These are phyloP conservation scores for Pseudomyrmex pallidus DNA, from an alignment of 1,140 invertebrate species.

Conservation along the genomic window DNA sequence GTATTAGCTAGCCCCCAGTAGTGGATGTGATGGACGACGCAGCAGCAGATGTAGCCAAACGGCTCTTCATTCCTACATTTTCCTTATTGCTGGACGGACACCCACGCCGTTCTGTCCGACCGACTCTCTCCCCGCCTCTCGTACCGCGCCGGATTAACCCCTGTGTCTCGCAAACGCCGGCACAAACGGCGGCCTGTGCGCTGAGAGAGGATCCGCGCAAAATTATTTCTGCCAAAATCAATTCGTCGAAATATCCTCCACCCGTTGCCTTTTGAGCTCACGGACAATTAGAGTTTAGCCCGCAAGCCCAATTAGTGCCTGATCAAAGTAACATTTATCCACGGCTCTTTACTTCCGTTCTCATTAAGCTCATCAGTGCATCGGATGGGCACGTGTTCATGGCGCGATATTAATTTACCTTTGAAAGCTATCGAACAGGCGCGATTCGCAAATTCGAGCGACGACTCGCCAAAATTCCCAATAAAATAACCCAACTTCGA, in stretches of 20 bases:
- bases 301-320: slow-evolving; percentile 74
- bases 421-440: slow-evolving; percentile 76
- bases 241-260: slow-evolving; percentile 70
- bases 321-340: slow-evolving; percentile 76
- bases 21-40: slow-evolving; percentile 82
- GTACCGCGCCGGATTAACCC: slow-evolving; percentile 36
- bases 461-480: slow-evolving; percentile 74
- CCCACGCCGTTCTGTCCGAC: slow-evolving; percentile 63
- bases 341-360: slow-evolving; percentile 75
- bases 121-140: neutral
- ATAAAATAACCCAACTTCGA: slow-evolving; percentile 75
- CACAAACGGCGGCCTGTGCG: slow-evolving; percentile 33
- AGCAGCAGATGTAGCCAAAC: slow-evolving; percentile 85
- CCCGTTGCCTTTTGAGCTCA: slow-evolving; percentile 69
- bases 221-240: slow-evolving; percentile 67
- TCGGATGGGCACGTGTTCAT: slow-evolving; percentile 76
- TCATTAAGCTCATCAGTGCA: slow-evolving; percentile 77
- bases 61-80: slow-evolving; percentile 86
- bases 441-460: slow-evolving; percentile 74
- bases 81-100: slow-evolving; percentile 82
- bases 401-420: slow-evolving; percentile 77
- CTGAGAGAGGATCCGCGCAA: slow-evolving; percentile 34
- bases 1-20: slow-evolving; percentile 83
- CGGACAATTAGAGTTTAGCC: slow-evolving; percentile 76
- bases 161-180: slow-evolving; percentile 27